Conservation (phyloP, 2,797 vertebrate species). For the Alauda arvensis region DNA sequence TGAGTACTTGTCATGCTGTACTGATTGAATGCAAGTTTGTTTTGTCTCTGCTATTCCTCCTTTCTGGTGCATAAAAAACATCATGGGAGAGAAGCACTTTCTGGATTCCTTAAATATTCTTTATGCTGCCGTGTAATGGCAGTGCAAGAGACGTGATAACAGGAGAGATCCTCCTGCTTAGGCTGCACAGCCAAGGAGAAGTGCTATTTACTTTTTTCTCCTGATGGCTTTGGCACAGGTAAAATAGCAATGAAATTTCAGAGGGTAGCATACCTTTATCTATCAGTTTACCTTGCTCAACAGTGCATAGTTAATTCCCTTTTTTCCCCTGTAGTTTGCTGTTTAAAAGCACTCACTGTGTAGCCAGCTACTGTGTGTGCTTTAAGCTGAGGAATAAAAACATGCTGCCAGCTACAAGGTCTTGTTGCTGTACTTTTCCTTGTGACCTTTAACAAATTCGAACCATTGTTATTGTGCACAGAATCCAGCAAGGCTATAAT, state of each 20-base stretch:
- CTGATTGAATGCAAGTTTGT: conserved; percentile 5
- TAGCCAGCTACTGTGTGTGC: not conserved
- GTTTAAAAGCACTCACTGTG: not conserved
- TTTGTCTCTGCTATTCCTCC: not conserved
- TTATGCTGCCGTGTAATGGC: not conserved
- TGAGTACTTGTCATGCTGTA: conserved; percentile 29
- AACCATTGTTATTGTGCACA: conserved; percentile 1
- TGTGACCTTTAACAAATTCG: not conserved
- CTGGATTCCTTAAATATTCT: conserved; percentile 1
- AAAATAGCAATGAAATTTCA: not conserved
- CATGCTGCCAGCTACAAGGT: not conserved
- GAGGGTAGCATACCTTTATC: not conserved
- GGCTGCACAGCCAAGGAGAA: not conserved
- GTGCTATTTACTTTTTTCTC: not conserved
- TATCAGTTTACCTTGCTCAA: not conserved
- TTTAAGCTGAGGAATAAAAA: not conserved
- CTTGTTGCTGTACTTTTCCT: conserved; percentile 43
- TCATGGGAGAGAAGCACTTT: not conserved
- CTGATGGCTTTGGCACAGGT: not conserved
- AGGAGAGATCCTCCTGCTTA: not conserved
- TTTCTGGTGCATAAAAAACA: not conserved
- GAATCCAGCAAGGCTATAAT: conserved; percentile 32
- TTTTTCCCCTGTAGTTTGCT: not conserved
- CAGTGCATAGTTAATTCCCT: not conserved
- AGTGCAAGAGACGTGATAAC: not conserved